A percentile compares a stretch with the other conserved stretches of the same genome.
These are phyloP conservation scores for Musca domestica DNA, from an alignment of 1,140 invertebrate genomes.

Conservation along the genomic window DNA sequence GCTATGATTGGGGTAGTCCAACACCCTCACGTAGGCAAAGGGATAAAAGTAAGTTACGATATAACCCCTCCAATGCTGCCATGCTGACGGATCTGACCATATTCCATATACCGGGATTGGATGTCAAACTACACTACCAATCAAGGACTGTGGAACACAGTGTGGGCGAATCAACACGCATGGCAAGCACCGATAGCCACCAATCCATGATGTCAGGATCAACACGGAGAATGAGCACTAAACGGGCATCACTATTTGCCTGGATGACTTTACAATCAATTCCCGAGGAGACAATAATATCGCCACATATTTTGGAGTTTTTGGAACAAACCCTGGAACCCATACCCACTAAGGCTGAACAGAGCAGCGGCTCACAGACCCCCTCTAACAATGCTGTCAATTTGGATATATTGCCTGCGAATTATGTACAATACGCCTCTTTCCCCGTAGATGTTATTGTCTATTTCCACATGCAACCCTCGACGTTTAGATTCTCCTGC, in stretches of 20 bases:
- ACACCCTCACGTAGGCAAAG: constrained; percentile 56
- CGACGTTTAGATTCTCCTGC: constrained; percentile 93
- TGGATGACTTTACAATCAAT: constrained; percentile 96
- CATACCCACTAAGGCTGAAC: constrained; percentile 69
- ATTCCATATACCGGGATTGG: constrained; percentile 91
- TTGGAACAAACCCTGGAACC: constrained; percentile 92
- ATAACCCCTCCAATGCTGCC: constrained; percentile 55
- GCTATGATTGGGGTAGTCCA: constrained; percentile 56
- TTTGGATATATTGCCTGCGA: constrained; percentile 62
- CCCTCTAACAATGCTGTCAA: constrained; percentile 51
- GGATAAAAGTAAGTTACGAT: constrained; percentile 54
- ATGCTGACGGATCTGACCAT: constrained; percentile 79
- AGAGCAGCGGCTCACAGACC: constrained; percentile 36
- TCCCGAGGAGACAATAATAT: constrained; percentile 93
- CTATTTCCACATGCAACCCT: constrained; percentile 97
- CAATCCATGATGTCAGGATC: constrained; percentile 35
- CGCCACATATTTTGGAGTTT: constrained; percentile 91
- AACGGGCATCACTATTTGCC: constrained; percentile 90
- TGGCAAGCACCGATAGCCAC: constrained; percentile 38
- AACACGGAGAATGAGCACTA: constrained; percentile 64
- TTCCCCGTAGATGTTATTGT: constrained; percentile 99
- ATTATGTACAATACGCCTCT: constrained; percentile 80
- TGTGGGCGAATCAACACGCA: constrained; percentile 28
- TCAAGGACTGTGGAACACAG: constrained; percentile 72
- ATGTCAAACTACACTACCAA: constrained; percentile 91